These are phyloP conservation scores for Polyploca ridens DNA, from an alignment of 2,888 invertebrate genomes.

Conservation along the genomic window DNA sequence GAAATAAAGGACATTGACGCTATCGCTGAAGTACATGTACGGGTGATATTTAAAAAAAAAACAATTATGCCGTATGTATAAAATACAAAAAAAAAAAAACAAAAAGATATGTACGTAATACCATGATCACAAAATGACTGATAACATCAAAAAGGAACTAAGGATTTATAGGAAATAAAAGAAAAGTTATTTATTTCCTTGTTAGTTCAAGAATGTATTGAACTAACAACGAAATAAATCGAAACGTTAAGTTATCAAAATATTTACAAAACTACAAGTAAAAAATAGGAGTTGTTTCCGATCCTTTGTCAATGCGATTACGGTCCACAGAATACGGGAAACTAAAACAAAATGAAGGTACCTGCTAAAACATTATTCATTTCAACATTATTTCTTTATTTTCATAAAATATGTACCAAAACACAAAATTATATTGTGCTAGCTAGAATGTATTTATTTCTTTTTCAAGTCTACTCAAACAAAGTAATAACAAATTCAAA, in stretches of 20 bases:
- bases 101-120: no score
- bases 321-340: not conserved
- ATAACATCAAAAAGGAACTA: no score
- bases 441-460: not conserved
- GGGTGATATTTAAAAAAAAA: no score
- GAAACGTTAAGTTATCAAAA: not conserved
- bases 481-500: not conserved
- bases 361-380: no score
- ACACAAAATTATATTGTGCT: not conserved
- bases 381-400: no score
- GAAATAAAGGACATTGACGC: no score
- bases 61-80: no score
- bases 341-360: not conserved
- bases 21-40: no score
- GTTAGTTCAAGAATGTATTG: not conserved
- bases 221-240: not conserved
- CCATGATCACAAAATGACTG: no score
- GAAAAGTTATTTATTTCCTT: no score
- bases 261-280: not conserved
- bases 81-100: no score
- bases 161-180: no score
- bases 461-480: not conserved
- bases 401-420: not conserved
- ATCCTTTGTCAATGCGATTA: conserved; percentile 15
- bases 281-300: not conserved